Evolutionary conservation across 35 echinoderm and acorn worm genomes (phyloP).

Genomic region (Ophioderma brevispina): DNA sequence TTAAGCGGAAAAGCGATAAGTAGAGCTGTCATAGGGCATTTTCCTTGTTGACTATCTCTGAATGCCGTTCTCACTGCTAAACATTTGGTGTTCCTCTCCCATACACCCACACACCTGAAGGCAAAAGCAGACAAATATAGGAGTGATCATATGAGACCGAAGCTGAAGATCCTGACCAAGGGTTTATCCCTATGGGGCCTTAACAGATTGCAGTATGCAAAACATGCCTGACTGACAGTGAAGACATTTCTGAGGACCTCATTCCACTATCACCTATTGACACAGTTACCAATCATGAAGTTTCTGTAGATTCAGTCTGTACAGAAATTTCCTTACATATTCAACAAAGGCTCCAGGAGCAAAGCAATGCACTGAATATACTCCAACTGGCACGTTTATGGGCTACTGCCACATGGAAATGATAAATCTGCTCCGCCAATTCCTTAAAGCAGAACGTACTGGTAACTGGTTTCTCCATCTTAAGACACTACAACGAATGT

Average conservation of each 20-base stretch:
- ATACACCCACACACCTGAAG: no score
- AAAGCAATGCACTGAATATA: no score
- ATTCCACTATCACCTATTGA: no score
- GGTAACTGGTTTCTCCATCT: slow-evolving; percentile 58
- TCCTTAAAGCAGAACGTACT: slow-evolving; percentile 58
- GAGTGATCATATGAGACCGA: no score
- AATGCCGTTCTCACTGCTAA: background rate
- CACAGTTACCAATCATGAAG: background rate
- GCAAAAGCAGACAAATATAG: no score
- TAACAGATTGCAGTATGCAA: no score
- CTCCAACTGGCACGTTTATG: slow-evolving; percentile 25
- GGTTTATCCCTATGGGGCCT: no score
- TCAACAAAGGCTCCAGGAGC: background rate
- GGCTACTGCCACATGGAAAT: slow-evolving; percentile 26
- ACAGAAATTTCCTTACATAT: background rate
- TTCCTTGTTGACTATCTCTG: slow-evolving; percentile 19
- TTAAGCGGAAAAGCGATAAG: background rate
- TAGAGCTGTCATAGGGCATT: slow-evolving; percentile 48
- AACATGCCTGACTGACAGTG: no score
- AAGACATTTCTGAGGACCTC: no score
- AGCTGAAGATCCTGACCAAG: no score
- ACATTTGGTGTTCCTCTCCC: background rate
- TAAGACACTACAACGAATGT: slow-evolving; percentile 34
- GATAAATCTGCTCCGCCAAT: slow-evolving; percentile 51
- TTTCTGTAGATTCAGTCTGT: background rate